Evolutionary conservation across 2,797 vertebrate species (phyloP).

Genomic region (Channallabes apus): DNA sequence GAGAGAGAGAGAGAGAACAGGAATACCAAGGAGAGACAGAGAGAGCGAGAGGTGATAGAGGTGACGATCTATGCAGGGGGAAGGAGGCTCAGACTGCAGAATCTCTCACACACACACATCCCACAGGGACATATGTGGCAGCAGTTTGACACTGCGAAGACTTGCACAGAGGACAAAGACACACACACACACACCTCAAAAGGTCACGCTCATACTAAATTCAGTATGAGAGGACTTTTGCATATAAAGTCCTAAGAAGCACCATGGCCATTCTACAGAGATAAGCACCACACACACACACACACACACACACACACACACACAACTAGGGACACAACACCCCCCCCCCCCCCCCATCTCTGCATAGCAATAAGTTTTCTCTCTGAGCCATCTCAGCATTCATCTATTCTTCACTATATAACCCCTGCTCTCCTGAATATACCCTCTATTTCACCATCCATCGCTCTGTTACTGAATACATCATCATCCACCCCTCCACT

Average conservation of each 20-base stretch:
- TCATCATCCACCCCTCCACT: background rate
- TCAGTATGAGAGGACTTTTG: constrained; percentile 39
- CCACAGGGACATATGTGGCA: constrained; percentile 39
- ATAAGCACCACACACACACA: constrained; percentile 22
- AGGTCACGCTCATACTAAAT: constrained; percentile 48
- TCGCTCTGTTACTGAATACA: background rate
- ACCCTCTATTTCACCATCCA: background rate
- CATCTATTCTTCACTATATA: background rate
- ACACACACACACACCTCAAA: constrained; percentile 33
- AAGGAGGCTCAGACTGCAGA: constrained; percentile 12
- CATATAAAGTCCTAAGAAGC: constrained; percentile 42
- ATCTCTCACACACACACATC: constrained; percentile 31
- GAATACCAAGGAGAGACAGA: too few relatives aligned
- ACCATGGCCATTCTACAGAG: constrained; percentile 23
- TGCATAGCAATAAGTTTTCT: background rate
- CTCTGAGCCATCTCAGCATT: background rate
- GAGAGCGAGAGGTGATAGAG: constrained; percentile 40
- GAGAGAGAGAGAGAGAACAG: background rate
- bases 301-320: constrained; percentile 24
- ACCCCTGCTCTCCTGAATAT: background rate
- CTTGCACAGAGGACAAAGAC: constrained; percentile 32
- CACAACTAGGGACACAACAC: background rate
- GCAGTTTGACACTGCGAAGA: constrained; percentile 37
- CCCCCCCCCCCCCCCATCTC: background rate
- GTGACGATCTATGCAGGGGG: constrained; percentile 33